phyloP scores from a whole-genome alignment of 2,113 vertebrate species.

The Callospermophilus lateralis region DNA sequence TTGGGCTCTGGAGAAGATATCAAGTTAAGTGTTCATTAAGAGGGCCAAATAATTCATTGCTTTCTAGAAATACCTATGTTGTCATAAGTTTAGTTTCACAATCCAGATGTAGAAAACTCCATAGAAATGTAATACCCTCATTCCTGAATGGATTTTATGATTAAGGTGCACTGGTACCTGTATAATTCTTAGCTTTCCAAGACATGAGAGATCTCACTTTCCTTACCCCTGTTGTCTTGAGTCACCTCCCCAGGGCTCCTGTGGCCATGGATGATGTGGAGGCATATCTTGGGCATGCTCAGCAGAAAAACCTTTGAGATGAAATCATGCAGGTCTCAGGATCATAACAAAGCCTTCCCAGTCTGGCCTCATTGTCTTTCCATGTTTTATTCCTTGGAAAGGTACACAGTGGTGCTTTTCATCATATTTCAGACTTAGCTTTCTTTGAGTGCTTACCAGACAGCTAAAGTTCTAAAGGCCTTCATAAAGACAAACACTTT shows the following conservation, averaged over 20 bases:
- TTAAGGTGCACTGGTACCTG: too few species aligned
- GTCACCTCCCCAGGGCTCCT: neutral
- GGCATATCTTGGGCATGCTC: rapidly evolving
- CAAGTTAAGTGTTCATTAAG: too few species aligned
- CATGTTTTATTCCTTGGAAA: neutral
- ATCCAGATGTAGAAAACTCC: neutral
- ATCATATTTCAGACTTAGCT: neutral
- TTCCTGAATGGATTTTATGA: too few species aligned
- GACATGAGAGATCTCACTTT: neutral
- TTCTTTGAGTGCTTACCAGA: too few species aligned
- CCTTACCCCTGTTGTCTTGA: neutral
- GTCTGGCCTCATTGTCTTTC: neutral
- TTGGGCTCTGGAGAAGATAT: neutral
- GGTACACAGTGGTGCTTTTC: neutral
- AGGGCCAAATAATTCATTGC: neutral
- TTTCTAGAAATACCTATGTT: neutral
- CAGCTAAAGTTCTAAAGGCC: neutral
- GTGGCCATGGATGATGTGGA: too few species aligned
- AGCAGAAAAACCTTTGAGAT: neutral
- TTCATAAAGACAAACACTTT: neutral
- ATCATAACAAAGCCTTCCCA: too few species aligned
- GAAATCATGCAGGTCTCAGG: neutral
- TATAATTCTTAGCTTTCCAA: neutral
- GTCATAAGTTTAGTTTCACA: neutral
- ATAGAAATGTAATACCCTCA: neutral